A percentile compares a stretch with the other conserved stretches of the same genome.
These are phyloP conservation scores for Ormyrus rosae DNA, from an alignment of 2,888 invertebrate genomes.

Conservation along the genomic window DNA sequence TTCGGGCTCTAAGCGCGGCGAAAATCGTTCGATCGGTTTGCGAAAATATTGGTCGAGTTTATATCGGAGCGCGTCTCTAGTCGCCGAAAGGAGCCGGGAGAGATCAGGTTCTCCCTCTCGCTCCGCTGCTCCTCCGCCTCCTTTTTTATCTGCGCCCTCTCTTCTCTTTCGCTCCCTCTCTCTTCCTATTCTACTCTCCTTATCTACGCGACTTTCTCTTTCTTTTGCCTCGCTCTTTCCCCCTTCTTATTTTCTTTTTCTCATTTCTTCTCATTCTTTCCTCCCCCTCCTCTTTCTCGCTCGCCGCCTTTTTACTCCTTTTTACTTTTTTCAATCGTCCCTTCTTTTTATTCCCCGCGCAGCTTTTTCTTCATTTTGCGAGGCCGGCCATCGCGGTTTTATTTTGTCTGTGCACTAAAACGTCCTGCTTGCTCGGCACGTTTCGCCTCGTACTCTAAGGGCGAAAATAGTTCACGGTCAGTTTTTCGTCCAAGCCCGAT, in stretches of 20 bases:
- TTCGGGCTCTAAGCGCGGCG: no score
- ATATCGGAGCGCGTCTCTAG: slow-evolving; percentile 38
- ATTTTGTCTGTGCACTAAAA: slow-evolving; percentile 71
- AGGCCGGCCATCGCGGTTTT: slow-evolving; percentile 62
- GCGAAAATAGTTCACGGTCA: slow-evolving; percentile 73
- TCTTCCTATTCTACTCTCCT: slow-evolving; percentile 52
- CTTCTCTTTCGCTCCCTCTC: slow-evolving; percentile 39
- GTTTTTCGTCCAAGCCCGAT: slow-evolving; percentile 60
- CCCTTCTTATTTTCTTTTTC: slow-evolving; percentile 18
- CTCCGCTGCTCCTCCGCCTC: slow-evolving; percentile 44
- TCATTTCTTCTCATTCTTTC: slow-evolving; percentile 27
- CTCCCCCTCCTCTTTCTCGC: slow-evolving; percentile 2
- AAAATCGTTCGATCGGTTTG: neutral
- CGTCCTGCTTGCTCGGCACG: slow-evolving; percentile 59
- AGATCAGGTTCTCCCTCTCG: slow-evolving; percentile 58
- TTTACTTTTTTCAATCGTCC: slow-evolving; percentile 52
- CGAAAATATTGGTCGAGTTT: slow-evolving; percentile 61
- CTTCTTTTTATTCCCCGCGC: slow-evolving; percentile 42
- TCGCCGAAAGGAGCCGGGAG: slow-evolving; percentile 63
- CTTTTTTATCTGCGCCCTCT: slow-evolving; percentile 46
- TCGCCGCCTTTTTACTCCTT: slow-evolving; percentile 29
- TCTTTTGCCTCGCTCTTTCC: slow-evolving; percentile 26
- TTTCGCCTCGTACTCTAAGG: slow-evolving; percentile 61
- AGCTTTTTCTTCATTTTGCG: slow-evolving; percentile 42
- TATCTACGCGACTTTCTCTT: slow-evolving; percentile 50